phyloP scores from a whole-genome alignment of 2,113 vertebrate species.

The Strigops habroptila region DNA sequence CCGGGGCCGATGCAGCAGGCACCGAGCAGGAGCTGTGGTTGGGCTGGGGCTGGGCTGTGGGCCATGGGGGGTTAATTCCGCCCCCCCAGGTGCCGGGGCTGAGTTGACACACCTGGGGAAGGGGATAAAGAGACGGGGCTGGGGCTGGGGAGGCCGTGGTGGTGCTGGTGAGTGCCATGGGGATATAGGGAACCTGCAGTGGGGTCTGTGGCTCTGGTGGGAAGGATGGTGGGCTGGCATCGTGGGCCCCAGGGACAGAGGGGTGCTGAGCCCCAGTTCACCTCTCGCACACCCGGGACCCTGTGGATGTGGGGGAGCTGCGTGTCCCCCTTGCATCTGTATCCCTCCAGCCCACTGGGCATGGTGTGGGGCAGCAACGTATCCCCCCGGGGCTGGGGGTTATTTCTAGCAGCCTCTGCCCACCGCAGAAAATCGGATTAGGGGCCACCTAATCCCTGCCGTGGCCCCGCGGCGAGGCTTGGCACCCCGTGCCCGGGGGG shows the following conservation, averaged over 20 bases:
- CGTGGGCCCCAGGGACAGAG: neutral
- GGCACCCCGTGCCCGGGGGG: neutral
- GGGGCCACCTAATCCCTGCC: neutral
- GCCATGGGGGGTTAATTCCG: neutral
- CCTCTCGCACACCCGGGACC: fast-evolving
- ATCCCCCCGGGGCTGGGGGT: neutral
- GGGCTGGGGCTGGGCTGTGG: neutral
- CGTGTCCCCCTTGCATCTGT: fast-evolving
- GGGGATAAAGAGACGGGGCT: neutral
- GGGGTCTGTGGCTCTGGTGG: neutral
- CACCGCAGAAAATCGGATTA: neutral
- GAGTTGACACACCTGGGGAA: neutral
- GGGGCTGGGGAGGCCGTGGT: neutral
- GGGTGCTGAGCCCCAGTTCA: neutral
- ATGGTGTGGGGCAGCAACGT: neutral
- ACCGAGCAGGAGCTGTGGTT: neutral
- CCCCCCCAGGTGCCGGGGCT: neutral
- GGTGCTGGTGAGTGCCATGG: neutral
- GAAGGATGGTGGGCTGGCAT: neutral
- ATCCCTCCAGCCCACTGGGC: neutral
- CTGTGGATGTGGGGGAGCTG: neutral
- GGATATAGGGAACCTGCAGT: fast-evolving
- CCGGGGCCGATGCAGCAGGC: fast-evolving
- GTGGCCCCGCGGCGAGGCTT: neutral
- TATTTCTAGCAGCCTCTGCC: neutral